Conservation (phyloP, 2,113 vertebrate species). For the Ranitomeya imitator region DNA sequence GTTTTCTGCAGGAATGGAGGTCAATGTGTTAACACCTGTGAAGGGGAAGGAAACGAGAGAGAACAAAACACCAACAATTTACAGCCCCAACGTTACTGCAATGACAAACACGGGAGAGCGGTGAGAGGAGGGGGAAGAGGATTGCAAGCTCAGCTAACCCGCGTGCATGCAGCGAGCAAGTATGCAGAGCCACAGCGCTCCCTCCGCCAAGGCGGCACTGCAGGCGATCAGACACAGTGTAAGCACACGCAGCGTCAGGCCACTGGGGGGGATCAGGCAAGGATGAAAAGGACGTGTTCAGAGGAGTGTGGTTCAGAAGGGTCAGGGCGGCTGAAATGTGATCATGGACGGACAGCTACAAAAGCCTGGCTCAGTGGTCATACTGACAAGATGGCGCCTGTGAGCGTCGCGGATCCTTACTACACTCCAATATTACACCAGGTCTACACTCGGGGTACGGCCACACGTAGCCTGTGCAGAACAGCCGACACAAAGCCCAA, state of each 20-base stretch:
- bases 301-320: slow-evolving; percentile 61
- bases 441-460: too few species aligned
- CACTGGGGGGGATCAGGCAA: slow-evolving; percentile 26
- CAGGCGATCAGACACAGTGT: slow-evolving; percentile 59
- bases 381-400: too few species aligned
- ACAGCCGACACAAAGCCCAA: too few species aligned
- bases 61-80: slow-evolving; percentile 14
- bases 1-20: slow-evolving; percentile 54
- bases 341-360: background rate
- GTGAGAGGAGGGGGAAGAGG: slow-evolving; percentile 33
- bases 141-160: slow-evolving; percentile 44
- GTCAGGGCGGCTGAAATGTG: slow-evolving; percentile 54
- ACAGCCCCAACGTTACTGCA: slow-evolving; percentile 29
- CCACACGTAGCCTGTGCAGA: too few species aligned
- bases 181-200: slow-evolving; percentile 2
- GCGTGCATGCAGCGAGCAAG: slow-evolving; percentile 63
- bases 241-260: slow-evolving; percentile 39
- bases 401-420: too few species aligned
- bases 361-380: too few species aligned
- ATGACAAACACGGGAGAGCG: slow-evolving; percentile 24
- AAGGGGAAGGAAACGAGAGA: slow-evolving; percentile 47
- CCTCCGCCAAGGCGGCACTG: slow-evolving; percentile 65
- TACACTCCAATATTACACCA: too few species aligned
- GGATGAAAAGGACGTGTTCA: slow-evolving; percentile 19
- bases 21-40: slow-evolving; percentile 55